These are phyloP conservation scores for Chionodraco myersi DNA, from an alignment of 2,113 vertebrate genomes.

Conservation along the genomic window DNA sequence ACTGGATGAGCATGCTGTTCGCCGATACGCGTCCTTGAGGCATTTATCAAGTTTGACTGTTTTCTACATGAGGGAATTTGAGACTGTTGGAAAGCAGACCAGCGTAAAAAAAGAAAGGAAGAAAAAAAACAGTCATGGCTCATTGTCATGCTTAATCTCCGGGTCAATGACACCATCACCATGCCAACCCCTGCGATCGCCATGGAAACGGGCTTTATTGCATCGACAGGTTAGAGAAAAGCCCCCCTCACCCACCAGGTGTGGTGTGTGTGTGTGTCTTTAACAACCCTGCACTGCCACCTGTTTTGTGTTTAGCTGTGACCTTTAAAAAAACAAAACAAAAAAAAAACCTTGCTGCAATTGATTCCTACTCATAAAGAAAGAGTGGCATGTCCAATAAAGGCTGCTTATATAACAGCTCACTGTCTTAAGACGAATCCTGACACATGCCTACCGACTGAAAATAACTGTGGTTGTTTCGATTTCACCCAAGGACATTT, in stretches of 20 bases:
- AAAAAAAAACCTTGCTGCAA: constrained; percentile 23
- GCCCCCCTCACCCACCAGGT: constrained; percentile 50
- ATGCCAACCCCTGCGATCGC: constrained; percentile 77
- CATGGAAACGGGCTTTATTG: constrained; percentile 78
- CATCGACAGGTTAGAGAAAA: constrained; percentile 63
- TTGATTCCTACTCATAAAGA: constrained; percentile 33
- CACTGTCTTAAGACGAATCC: background rate
- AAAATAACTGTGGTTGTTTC: background rate
- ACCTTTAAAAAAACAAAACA: constrained; percentile 38
- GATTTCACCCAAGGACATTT: background rate
- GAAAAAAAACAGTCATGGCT: constrained; percentile 47
- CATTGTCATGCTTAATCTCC: constrained; percentile 80
- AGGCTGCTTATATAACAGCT: constrained; percentile 16
- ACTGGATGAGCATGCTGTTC: constrained; percentile 26
- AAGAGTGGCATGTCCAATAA: constrained; percentile 31
- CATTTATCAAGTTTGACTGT: constrained; percentile 47
- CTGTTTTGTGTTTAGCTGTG: constrained; percentile 48
- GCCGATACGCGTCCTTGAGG: constrained; percentile 61
- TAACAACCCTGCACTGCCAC: constrained; percentile 44
- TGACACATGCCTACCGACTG: background rate
- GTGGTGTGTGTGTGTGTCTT: constrained; percentile 40
- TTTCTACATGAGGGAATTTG: constrained; percentile 51
- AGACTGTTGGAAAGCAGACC: constrained; percentile 35
- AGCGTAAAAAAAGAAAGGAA: background rate
- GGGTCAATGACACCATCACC: constrained; percentile 80